Evolutionary conservation across 2,797 vertebrate species (phyloP).

Genomic region (Crenichthys baileyi): DNA sequence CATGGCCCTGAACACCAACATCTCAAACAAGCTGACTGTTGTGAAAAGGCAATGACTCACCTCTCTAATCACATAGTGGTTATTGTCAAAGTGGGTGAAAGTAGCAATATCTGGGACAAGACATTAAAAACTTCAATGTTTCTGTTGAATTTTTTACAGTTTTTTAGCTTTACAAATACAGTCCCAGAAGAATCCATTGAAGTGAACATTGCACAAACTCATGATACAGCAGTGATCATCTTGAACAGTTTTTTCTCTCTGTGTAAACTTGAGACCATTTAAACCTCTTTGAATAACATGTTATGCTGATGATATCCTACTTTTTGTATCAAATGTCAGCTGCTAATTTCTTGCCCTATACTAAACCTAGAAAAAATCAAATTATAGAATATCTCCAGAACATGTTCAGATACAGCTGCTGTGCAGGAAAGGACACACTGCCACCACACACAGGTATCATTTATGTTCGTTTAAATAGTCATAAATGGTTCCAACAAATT

Average conservation of each 20-base stretch:
- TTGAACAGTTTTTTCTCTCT: not conserved
- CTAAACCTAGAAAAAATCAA: not conserved
- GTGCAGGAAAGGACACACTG: not conserved
- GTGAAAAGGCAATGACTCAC: not conserved
- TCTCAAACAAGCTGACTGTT: not conserved
- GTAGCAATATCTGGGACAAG: not conserved
- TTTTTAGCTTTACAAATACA: not conserved
- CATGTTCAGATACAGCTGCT: not conserved
- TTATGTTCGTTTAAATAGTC: not conserved
- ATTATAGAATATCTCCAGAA: not conserved
- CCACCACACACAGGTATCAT: not conserved
- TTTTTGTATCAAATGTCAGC: not conserved
- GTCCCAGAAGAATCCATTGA: not conserved
- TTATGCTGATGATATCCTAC: slow-evolving; percentile 7
- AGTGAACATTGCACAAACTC: not conserved
- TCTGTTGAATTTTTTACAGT: not conserved
- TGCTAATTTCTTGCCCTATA: not conserved
- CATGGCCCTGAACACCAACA: not conserved
- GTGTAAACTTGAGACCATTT: not conserved
- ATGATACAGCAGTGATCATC: not conserved
- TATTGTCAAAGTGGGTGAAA: not conserved
- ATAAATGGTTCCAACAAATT: not conserved
- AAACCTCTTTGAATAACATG: not conserved
- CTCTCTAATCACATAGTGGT: not conserved
- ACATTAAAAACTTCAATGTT: not conserved